Conservation (phyloP, 2,113 vertebrate genomes). For the Gasterosteus aculeatus region DNA sequence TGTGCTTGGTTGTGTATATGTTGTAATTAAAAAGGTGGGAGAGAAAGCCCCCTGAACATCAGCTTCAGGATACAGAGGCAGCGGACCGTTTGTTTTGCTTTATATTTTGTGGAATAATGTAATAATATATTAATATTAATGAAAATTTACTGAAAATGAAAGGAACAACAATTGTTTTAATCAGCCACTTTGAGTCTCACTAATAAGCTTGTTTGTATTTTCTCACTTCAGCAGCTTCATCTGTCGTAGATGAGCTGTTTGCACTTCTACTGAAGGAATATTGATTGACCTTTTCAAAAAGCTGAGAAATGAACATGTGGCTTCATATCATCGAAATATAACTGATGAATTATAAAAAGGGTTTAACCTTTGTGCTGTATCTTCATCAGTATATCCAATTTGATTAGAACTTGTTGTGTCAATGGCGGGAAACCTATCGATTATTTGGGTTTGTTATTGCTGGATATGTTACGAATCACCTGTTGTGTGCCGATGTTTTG, state of each 20-base stretch:
- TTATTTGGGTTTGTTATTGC: neutral
- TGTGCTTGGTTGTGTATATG: constrained; percentile 8
- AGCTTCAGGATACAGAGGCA: neutral
- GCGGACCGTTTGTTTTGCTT: neutral
- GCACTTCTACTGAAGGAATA: neutral
- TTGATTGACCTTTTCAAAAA: neutral
- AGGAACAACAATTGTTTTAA: neutral
- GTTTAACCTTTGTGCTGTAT: neutral
- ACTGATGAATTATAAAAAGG: neutral
- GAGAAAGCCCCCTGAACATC: neutral
- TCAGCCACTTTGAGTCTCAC: neutral
- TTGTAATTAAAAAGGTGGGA: neutral
- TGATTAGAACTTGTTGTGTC: neutral
- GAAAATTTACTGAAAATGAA: neutral
- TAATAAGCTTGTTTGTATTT: neutral
- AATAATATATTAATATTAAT: too few relatives aligned
- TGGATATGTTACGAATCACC: neutral
- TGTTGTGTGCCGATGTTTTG: neutral
- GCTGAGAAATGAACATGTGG: neutral
- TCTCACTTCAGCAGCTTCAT: neutral
- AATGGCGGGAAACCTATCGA: neutral
- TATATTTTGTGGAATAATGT: neutral
- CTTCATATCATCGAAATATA: neutral
- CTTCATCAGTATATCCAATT: neutral
- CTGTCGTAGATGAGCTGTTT: neutral